These are phyloP conservation scores for Galerucella pusilla DNA, from an alignment of 2,888 invertebrate species.

Conservation along the genomic window DNA sequence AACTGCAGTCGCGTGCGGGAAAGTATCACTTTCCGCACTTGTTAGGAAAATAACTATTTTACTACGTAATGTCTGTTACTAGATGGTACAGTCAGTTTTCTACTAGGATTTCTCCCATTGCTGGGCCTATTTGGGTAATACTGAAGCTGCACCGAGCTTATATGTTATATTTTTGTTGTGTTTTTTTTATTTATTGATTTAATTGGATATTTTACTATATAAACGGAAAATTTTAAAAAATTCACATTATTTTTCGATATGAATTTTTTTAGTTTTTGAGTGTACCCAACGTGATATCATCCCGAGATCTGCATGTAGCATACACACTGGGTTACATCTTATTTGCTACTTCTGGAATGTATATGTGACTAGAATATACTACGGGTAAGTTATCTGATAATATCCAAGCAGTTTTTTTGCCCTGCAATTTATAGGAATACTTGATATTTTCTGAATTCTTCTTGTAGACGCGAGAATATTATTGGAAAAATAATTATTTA, in stretches of 20 bases:
- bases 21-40: too few relatives aligned
- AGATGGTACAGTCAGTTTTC: too few relatives aligned
- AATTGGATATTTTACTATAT: background rate
- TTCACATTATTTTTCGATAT: background rate
- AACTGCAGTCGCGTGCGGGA: too few relatives aligned
- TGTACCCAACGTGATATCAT: slow-evolving; percentile 39
- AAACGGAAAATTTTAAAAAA: background rate
- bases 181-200: too few relatives aligned
- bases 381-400: slow-evolving; percentile 56
- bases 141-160: too few relatives aligned
- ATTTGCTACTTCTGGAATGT: slow-evolving; percentile 56
- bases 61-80: too few relatives aligned
- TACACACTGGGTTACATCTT: slow-evolving; percentile 60
- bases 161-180: too few relatives aligned
- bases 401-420: slow-evolving; percentile 45
- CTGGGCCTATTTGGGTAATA: too few relatives aligned
- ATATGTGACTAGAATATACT: slow-evolving; percentile 54
- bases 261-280: slow-evolving; percentile 1
- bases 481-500: slow-evolving; percentile 31
- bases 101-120: too few relatives aligned
- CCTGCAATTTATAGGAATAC: slow-evolving; percentile 47
- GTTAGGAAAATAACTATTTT: too few relatives aligned
- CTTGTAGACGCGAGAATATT: slow-evolving; percentile 15
- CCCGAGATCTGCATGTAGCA: slow-evolving; percentile 43
- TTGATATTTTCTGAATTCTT: slow-evolving; percentile 48